Percentiles rank a stretch among this genome's conserved stretches.
Evolutionary conservation across 1,140 invertebrate genomes (phyloP).

Genomic region (Drosophila ficusphila): DNA sequence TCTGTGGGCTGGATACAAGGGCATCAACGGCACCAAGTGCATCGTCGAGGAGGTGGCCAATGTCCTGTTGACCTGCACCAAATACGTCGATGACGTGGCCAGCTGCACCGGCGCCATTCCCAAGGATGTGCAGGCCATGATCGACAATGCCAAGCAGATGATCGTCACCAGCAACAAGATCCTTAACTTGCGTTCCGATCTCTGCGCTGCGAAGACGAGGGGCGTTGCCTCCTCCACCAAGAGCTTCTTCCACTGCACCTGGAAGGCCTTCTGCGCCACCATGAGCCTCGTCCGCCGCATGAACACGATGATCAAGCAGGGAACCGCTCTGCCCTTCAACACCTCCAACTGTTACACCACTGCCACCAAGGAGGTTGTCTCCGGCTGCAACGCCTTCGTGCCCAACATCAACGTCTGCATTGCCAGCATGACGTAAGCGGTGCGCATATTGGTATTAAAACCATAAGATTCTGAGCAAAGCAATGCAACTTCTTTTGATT

Average conservation of each 20-base stretch:
- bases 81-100: conserved; percentile 35
- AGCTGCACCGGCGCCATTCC: conserved; percentile 39
- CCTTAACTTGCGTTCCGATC: conserved; percentile 18
- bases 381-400: conserved; percentile 34
- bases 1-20: conserved; percentile 20
- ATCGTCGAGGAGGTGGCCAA: conserved; percentile 39
- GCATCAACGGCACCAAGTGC: conserved; percentile 57
- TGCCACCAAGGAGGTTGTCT: conserved; percentile 33
- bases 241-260: conserved; percentile 10
- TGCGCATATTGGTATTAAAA: conserved; percentile 12
- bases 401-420: conserved; percentile 42
- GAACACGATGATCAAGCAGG: conserved; percentile 31
- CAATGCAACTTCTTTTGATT: neutral
- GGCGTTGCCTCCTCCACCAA: neutral
- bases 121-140: conserved; percentile 44
- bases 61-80: conserved; percentile 26
- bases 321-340: conserved; percentile 22
- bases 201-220: conserved; percentile 20
- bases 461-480: conserved; percentile 29
- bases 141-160: conserved; percentile 39
- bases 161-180: conserved; percentile 29
- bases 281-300: conserved; percentile 21
- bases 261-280: conserved; percentile 2
- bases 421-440: neutral
- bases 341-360: conserved; percentile 38